Evolutionary conservation across 2,888 invertebrate genomes (phyloP).

Genomic region (Drosophila ezoana): DNA sequence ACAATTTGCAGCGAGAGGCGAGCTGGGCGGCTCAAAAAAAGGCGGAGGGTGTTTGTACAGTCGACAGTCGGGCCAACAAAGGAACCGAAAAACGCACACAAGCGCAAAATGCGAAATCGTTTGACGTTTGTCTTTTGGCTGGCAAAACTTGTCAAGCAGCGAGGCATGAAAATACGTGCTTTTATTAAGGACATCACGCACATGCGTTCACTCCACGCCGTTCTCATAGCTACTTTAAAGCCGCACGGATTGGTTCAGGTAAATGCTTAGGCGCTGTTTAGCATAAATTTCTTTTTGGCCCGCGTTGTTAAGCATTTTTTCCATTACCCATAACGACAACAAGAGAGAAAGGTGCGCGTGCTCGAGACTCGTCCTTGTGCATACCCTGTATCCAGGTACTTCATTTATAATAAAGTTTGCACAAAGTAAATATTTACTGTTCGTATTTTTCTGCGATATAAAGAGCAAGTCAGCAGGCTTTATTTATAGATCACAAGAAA

Average conservation of each 20-base stretch:
- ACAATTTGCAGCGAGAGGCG: conserved; percentile 32
- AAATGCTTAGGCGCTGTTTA: conserved; percentile 32
- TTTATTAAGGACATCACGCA: conserved; percentile 19
- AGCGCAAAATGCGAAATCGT: conserved; percentile 35
- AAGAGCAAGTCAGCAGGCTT: too few species aligned
- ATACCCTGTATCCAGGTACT: background rate
- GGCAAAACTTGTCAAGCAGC: background rate
- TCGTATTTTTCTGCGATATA: too few species aligned
- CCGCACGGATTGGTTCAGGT: conserved; percentile 9
- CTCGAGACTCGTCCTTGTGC: background rate
- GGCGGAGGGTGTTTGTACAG: too few species aligned
- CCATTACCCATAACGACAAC: conserved; percentile 13
- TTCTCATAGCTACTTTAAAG: background rate
- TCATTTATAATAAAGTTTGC: background rate
- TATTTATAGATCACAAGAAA: too few species aligned
- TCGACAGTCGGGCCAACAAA: conserved; percentile 2
- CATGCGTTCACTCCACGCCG: conserved; percentile 4
- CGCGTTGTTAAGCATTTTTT: conserved; percentile 9
- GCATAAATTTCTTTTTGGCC: conserved; percentile 33
- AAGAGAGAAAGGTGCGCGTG: background rate
- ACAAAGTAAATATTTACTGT: too few species aligned
- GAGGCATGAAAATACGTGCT: conserved; percentile 32
- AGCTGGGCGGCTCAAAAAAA: too few species aligned
- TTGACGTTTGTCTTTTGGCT: conserved; percentile 32
- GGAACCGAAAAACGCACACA: conserved; percentile 39